Base-by-base conservation (phyloP, 2,797 vertebrate species). In the Garrulus glandarius region DNA sequence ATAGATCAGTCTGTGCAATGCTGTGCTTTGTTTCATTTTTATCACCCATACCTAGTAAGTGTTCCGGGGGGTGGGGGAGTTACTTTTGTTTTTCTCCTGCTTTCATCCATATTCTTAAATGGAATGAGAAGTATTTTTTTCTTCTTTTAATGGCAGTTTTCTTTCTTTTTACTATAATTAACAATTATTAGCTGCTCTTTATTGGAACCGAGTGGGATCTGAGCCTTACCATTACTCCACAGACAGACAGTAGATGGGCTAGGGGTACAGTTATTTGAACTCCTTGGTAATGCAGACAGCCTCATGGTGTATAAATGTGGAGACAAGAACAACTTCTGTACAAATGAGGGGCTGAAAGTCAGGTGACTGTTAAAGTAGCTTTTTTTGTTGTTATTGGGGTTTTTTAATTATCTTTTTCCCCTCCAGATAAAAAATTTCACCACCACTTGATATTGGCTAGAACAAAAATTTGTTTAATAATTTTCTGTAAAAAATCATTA, bases 271-370 rank as follows among this genome's bases (percentile, higher is more conserved):
- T 93, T 95, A 39, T 94, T 93, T 65, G 87, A 95, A 90, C 47
- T 88, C 71, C 64, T 91, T 91, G 89, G 97, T 97, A 98, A 98
- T 98, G 98, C 98, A 98, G 98, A 98, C 97, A 98, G 96, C 97
- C 94, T 87, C 82, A 78, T 49, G 74, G 91, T 92, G 23, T 91
- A 57, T 95, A 93, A 85, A 88, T 69, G 79, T 95, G 78, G 92
- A 96, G 96, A 97, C 47, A 92, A 97, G 83, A 97, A 98, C 91
- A 87, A 96, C 93, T 92, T 92, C 63, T 97, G 88, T 98, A 97
- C 98, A 98, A 98, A 98, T 98, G 98, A 98, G 98, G 98, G 98
- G 98, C 99, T 99, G 99, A 99, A 99, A 99, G 98, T 98, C 98
- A 98, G 98, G 97, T 98, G 98, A 96, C 98, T 98, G 96, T 98